Conservation (phyloP, 2,888 invertebrate species). For the Drosophila kuntzei region DNA sequence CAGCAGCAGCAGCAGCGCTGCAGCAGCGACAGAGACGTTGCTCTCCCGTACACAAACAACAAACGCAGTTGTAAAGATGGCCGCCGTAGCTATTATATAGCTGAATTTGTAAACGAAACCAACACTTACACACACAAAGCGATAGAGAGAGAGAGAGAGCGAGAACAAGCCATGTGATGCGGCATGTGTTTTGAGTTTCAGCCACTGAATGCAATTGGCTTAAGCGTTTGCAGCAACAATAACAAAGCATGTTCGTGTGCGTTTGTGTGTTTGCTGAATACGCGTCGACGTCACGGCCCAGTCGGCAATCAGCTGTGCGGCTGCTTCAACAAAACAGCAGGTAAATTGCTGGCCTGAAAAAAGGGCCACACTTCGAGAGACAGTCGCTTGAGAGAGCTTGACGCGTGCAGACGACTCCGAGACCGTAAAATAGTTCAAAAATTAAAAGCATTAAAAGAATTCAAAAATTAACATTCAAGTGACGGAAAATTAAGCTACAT, state of each 20-base stretch:
- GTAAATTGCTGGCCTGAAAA: constrained; percentile 54
- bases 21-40: constrained; percentile 15
- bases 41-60: constrained; percentile 44
- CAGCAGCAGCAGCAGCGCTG: constrained; percentile 16
- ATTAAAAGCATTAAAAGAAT: constrained; percentile 9
- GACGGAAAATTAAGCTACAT: not conserved
- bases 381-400: constrained; percentile 82
- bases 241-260: constrained; percentile 27
- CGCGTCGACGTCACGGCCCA: constrained; percentile 58
- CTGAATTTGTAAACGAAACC: constrained; percentile 73
- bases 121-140: constrained; percentile 35
- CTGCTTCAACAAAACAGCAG: constrained; percentile 60
- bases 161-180: constrained; percentile 44
- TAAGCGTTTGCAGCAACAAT: constrained; percentile 62
- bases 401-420: constrained; percentile 56
- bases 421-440: not conserved
- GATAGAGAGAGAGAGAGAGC: constrained; percentile 19
- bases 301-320: constrained; percentile 70
- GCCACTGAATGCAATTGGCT: constrained; percentile 79
- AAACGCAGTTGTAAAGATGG: constrained; percentile 79
- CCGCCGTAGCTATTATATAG: constrained; percentile 70
- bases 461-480: too few relatives aligned
- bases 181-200: constrained; percentile 60
- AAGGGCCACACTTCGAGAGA: constrained; percentile 45
- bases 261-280: constrained; percentile 57